Evolutionary conservation across 2,888 invertebrate species (phyloP), one percentile per base, ranked within the genome.

Genomic region (Drosophila affinis): DNA sequence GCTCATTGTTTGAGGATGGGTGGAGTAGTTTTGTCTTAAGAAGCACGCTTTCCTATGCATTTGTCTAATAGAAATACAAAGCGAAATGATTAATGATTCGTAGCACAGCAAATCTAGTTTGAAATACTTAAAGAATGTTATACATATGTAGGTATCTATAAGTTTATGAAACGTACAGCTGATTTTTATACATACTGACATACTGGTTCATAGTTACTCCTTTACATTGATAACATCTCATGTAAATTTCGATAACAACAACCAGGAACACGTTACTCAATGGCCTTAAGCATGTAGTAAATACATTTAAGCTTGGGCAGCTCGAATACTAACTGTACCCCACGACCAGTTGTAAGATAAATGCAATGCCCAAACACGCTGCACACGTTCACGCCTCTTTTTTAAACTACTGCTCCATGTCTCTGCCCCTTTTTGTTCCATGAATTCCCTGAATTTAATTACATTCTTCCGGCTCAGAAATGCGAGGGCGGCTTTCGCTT

Each of bases 381-480:
- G 60, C 75, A 75, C 76, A 68, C 72, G 65, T 79, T 69, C 83
- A 77, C 83, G 86, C 78, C 82, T 69, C 62, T 59, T 60, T 73
- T 61, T 60, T 64, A 72, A 71, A 71, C 68, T 67, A 61, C 48
- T 61, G 56, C 72, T 70, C 71, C 59, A 56, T 55, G 64, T 24
- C 69, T 47, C 39, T 27, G 29, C 47, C 45, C 32, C 56, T 73
- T 49, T 14, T 17, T 24, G 21, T 44, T 54, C 78, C 85, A 68
- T 81, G 79, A 65, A 71, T 71, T 48, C 67, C 74, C 77, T 88
- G 39, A 14, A 39, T 39, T 81, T 88, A 88, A 86, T 88, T 86
- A 86, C 79, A 75, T 63, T 83, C 81, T 86, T 86, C 85, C 88
- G 85, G 85, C 88, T 85, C 73, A 75, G 48, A 49, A 55, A 60